These are phyloP conservation scores for Campoplex capitator DNA, from an alignment of 2,888 invertebrate genomes.

Conservation along the genomic window DNA sequence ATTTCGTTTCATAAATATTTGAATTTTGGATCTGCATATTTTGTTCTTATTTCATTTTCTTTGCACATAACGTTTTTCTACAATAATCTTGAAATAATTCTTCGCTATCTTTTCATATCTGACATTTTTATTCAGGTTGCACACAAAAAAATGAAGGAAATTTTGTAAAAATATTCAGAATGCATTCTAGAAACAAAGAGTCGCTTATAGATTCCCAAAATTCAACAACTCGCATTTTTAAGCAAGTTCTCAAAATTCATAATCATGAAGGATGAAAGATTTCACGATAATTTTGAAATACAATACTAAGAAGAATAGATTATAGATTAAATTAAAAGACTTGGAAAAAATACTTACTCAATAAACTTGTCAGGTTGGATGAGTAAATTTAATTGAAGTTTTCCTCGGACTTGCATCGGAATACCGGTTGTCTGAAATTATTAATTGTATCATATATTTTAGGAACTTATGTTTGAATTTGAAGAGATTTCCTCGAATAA, in stretches of 20 bases:
- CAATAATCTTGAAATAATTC: too few species aligned
- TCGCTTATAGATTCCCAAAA: too few species aligned
- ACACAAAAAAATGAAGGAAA: neutral
- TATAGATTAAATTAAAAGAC: too few species aligned
- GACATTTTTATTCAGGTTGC: neutral
- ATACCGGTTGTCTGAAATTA: slow-evolving; percentile 88
- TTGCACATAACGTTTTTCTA: neutral
- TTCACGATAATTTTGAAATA: neutral
- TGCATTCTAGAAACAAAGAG: neutral
- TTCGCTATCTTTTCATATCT: neutral
- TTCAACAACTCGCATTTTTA: neutral
- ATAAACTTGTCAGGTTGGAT: slow-evolving; percentile 86
- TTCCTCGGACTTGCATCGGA: slow-evolving; percentile 90
- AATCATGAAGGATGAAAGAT: too few species aligned
- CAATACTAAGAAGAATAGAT: too few species aligned
- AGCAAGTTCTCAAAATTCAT: too few species aligned
- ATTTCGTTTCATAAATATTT: neutral
- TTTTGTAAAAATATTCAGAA: neutral
- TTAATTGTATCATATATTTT: slow-evolving; percentile 9
- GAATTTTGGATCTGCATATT: too few species aligned
- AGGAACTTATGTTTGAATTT: neutral
- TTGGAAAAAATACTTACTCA: slow-evolving; percentile 85
- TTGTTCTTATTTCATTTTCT: neutral
- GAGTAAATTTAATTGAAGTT: slow-evolving; percentile 91
- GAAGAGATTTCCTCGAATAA: neutral